Percentiles rank a stretch among this genome's conserved stretches.
These are phyloP conservation scores for Otis tarda DNA, from an alignment of 2,113 vertebrate species.

Conservation along the genomic window DNA sequence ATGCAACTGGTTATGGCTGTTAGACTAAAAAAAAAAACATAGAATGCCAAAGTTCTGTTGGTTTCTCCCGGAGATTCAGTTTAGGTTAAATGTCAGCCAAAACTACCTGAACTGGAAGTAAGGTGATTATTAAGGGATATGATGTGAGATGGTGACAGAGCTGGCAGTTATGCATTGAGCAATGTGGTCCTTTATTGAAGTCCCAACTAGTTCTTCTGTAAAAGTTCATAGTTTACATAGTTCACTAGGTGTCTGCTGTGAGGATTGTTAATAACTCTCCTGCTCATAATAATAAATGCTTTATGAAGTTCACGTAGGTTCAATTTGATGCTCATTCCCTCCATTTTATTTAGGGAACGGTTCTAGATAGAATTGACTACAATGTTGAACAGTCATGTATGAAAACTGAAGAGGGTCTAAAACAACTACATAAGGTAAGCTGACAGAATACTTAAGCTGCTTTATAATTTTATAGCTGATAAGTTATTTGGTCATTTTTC, in stretches of 20 bases:
- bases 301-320: background rate
- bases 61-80: background rate
- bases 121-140: background rate
- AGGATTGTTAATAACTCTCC: background rate
- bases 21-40: background rate
- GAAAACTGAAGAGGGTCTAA: conserved; percentile 96
- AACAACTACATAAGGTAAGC: conserved; percentile 95
- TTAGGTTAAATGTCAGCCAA: background rate
- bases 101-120: background rate
- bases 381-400: conserved; percentile 96
- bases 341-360: conserved; percentile 84
- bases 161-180: background rate
- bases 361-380: conserved; percentile 97
- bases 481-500: background rate
- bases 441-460: background rate
- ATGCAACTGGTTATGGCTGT: background rate
- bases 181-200: background rate
- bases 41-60: background rate
- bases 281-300: background rate
- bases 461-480: background rate
- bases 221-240: background rate
- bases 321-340: background rate
- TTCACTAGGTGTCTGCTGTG: background rate
- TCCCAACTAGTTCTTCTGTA: background rate
- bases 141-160: background rate